These are phyloP conservation scores for Yponomeuta cagnagella DNA, from an alignment of 2,888 invertebrate species.

Conservation along the genomic window DNA sequence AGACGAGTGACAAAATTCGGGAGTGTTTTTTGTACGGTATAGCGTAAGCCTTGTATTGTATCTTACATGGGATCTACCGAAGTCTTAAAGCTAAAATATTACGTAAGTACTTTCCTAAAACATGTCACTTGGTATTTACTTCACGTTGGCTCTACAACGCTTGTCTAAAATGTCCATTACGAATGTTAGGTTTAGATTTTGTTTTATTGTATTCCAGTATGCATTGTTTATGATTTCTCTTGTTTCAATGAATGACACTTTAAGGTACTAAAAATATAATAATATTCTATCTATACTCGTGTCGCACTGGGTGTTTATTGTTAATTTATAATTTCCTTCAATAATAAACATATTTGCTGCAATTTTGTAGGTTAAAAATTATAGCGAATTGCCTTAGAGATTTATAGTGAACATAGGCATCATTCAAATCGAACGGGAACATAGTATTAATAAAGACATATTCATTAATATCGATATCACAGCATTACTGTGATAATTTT, in stretches of 20 bases:
- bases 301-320: conserved; percentile 66
- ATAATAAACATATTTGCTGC: conserved; percentile 19
- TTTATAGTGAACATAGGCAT: conserved; percentile 53
- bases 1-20: conserved; percentile 19
- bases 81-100: background rate
- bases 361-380: conserved; percentile 42
- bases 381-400: conserved; percentile 67
- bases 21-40: conserved; percentile 32
- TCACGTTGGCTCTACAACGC: conserved; percentile 1
- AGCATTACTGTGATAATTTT: conserved; percentile 47
- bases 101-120: background rate
- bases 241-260: conserved; percentile 7
- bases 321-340: conserved; percentile 31
- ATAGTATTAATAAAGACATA: conserved; percentile 63
- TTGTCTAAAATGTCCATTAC: conserved; percentile 38
- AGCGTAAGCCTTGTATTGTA: conserved; percentile 25
- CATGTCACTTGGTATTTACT: background rate
- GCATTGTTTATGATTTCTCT: conserved; percentile 48
- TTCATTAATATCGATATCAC: conserved; percentile 33
- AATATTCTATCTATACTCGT: conserved; percentile 32
- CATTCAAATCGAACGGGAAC: conserved; percentile 50
- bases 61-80: conserved; percentile 18
- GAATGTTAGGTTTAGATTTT: conserved; percentile 48
- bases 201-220: conserved; percentile 50
- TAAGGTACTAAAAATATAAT: conserved; percentile 52